Conservation (phyloP, 2,113 vertebrate species). For the Onychostoma macrolepis region DNA sequence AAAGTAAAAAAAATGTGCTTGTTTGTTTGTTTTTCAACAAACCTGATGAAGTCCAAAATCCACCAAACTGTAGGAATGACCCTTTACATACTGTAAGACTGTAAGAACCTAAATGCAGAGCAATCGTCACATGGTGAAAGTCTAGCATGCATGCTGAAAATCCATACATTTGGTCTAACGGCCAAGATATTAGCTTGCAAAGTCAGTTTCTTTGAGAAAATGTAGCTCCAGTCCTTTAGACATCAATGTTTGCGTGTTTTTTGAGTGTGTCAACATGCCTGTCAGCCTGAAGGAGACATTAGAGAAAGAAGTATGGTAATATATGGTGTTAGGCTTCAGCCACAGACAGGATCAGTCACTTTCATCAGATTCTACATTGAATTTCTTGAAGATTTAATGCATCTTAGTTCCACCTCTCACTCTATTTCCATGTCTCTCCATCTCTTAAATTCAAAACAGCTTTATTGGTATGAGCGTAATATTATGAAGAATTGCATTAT, state of each 20-base stretch:
- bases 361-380: neutral
- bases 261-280: neutral
- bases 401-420: neutral
- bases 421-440: neutral
- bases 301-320: neutral
- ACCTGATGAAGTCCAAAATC: no score
- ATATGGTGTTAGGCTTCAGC: neutral
- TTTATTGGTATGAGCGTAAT: neutral
- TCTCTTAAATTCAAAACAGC: conserved; percentile 14
- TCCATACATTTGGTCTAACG: neutral
- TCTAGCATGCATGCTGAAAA: neutral
- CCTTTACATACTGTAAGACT: no score
- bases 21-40: no score
- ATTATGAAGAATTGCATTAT: neutral
- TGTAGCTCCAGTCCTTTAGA: neutral
- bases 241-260: neutral
- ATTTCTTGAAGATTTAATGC: conserved; percentile 6
- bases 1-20: no score
- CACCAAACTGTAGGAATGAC: no score
- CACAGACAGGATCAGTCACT: neutral
- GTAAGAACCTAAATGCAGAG: neutral
- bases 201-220: neutral
- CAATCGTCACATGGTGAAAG: neutral
- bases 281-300: neutral
- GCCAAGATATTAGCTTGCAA: neutral